Conservation (phyloP, 2,113 vertebrate genomes). For the Porphyrio hochstetteri region DNA sequence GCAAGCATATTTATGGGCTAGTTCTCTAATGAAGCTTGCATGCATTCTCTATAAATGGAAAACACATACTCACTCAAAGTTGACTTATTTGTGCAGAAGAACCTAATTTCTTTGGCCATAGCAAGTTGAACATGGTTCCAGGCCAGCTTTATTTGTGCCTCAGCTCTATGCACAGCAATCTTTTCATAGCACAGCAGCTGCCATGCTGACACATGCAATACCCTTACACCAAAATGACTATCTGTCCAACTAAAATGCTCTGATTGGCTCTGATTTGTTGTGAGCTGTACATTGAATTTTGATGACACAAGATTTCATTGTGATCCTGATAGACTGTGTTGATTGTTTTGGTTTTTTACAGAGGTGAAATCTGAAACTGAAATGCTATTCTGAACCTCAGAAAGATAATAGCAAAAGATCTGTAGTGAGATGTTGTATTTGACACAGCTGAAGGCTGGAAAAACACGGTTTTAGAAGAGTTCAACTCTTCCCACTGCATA, state of each 20-base stretch:
- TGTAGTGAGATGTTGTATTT: background rate
- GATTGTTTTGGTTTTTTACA: background rate
- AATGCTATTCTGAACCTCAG: background rate
- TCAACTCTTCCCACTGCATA: background rate
- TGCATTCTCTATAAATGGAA: background rate
- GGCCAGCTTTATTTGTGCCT: constrained; percentile 15
- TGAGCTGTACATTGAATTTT: constrained; percentile 19
- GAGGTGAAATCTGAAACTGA: constrained; percentile 14
- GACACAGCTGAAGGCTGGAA: background rate
- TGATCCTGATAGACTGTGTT: background rate
- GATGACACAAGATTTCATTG: constrained; percentile 38
- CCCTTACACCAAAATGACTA: constrained; percentile 59
- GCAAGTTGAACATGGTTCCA: background rate
- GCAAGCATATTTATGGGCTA: background rate
- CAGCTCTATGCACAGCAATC: constrained; percentile 33
- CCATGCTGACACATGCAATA: constrained; percentile 44
- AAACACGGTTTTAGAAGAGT: background rate
- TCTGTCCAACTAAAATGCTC: constrained; percentile 31
- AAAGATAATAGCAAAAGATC: background rate
- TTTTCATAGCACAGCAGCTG: constrained; percentile 68
- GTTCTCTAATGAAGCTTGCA: background rate
- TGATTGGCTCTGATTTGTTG: background rate
- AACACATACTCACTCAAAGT: background rate
- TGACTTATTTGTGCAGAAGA: constrained; percentile 7
- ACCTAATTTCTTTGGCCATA: background rate